These are phyloP conservation scores for Agrilus mali DNA, from an alignment of 2,888 invertebrate genomes.

Conservation along the genomic window DNA sequence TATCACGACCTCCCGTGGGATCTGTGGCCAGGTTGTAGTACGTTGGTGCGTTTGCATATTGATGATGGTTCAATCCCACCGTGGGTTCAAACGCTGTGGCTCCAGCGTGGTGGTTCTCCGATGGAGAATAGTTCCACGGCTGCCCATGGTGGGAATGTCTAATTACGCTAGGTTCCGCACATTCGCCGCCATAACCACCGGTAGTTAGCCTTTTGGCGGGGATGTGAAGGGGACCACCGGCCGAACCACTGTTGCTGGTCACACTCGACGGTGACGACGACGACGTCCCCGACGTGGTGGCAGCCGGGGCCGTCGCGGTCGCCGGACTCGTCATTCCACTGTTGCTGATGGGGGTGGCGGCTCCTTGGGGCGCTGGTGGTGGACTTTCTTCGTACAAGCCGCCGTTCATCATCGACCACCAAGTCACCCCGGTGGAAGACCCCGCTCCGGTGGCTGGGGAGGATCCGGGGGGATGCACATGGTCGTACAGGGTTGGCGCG, in stretches of 20 bases:
- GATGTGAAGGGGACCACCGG: slow-evolving; percentile 74
- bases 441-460: slow-evolving; percentile 72
- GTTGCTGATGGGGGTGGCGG: slow-evolving; percentile 42
- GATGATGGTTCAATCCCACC: slow-evolving; percentile 48
- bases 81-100: slow-evolving; percentile 44
- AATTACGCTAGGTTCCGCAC: slow-evolving; percentile 57
- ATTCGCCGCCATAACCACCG: slow-evolving; percentile 33
- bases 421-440: slow-evolving; percentile 73
- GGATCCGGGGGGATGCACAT: slow-evolving; percentile 57
- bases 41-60: slow-evolving; percentile 57
- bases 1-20: slow-evolving; percentile 47
- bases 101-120: slow-evolving; percentile 39
- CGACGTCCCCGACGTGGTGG: slow-evolving; percentile 54
- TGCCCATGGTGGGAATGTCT: slow-evolving; percentile 55
- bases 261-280: slow-evolving; percentile 47
- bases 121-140: slow-evolving; percentile 63
- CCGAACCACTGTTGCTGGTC: slow-evolving; percentile 53
- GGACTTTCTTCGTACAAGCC: slow-evolving; percentile 62
- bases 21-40: slow-evolving; percentile 64
- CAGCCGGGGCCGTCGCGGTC: slow-evolving; percentile 40
- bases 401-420: slow-evolving; percentile 79
- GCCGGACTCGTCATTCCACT: slow-evolving; percentile 37
- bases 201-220: slow-evolving; percentile 66
- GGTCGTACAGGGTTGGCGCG: slow-evolving; percentile 66
- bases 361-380: slow-evolving; percentile 41